phyloP scores from a whole-genome alignment of 2,797 vertebrate genomes.

The Molothrus aeneus region DNA sequence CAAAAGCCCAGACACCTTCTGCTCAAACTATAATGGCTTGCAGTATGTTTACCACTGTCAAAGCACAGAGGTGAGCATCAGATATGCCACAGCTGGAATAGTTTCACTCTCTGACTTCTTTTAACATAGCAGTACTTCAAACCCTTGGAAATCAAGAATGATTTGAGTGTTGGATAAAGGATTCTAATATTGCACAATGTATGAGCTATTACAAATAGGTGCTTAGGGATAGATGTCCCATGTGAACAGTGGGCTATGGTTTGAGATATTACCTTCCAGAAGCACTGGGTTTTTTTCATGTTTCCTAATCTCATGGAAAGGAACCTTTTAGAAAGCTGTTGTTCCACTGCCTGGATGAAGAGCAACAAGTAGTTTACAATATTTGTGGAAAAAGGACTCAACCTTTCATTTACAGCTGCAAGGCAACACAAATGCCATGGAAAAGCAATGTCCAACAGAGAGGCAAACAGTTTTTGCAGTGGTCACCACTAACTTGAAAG shows the following conservation, averaged over 20 bases:
- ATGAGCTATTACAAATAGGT: background rate
- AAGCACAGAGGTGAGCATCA: background rate
- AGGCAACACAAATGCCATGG: background rate
- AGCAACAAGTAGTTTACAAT: background rate
- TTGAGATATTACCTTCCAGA: background rate
- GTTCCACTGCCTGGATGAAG: background rate
- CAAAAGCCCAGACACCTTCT: background rate
- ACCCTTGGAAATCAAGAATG: background rate
- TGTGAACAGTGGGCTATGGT: background rate
- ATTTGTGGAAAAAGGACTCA: background rate
- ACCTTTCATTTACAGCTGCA: background rate
- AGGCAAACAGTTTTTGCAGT: background rate
- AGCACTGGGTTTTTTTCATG: background rate
- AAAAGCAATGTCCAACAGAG: background rate
- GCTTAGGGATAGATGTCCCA: background rate
- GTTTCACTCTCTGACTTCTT: background rate
- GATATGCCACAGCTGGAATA: background rate
- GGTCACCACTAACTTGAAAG: background rate
- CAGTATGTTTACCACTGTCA: background rate
- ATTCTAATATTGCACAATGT: background rate
- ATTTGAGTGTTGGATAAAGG: background rate
- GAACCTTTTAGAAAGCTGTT: background rate
- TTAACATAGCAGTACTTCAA: background rate
- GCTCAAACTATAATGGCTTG: background rate
- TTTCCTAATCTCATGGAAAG: background rate